Conservation (phyloP, 1,140 invertebrate genomes). For the Subanguina moxae region DNA sequence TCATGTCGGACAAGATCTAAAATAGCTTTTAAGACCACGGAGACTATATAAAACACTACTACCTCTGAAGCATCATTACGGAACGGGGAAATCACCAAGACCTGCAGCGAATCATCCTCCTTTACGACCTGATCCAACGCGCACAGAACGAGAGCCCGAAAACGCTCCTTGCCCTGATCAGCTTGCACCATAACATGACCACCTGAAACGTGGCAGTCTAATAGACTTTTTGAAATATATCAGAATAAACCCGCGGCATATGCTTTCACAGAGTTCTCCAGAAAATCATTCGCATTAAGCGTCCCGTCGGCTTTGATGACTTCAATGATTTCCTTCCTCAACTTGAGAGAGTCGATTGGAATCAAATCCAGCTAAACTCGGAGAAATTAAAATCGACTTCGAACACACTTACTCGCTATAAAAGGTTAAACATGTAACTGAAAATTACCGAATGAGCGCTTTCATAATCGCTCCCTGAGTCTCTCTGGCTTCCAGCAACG, state of each 20-base stretch:
- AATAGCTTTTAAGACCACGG: neutral
- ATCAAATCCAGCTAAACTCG: neutral
- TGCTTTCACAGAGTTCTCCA: neutral
- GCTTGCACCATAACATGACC: slow-evolving; percentile 3
- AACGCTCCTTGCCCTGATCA: neutral
- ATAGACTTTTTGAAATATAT: neutral
- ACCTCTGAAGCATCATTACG: neutral
- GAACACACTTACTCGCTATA: too few relatives aligned
- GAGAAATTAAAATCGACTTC: neutral
- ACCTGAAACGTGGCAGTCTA: neutral
- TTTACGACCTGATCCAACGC: neutral
- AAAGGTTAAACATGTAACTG: too few relatives aligned
- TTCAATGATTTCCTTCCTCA: neutral
- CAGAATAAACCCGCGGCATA: neutral
- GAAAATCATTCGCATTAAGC: neutral
- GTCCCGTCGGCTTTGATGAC: neutral
- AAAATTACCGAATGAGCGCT: too few relatives aligned
- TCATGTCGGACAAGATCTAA: neutral
- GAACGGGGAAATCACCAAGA: neutral
- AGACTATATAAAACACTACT: neutral
- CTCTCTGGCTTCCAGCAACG: too few relatives aligned
- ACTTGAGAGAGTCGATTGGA: slow-evolving; percentile 1
- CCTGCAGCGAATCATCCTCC: neutral
- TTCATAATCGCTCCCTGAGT: too few relatives aligned
- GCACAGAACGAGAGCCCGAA: neutral